These are phyloP conservation scores for Vespertilio murinus DNA, from an alignment of 2,797 vertebrate species.

Conservation along the genomic window DNA sequence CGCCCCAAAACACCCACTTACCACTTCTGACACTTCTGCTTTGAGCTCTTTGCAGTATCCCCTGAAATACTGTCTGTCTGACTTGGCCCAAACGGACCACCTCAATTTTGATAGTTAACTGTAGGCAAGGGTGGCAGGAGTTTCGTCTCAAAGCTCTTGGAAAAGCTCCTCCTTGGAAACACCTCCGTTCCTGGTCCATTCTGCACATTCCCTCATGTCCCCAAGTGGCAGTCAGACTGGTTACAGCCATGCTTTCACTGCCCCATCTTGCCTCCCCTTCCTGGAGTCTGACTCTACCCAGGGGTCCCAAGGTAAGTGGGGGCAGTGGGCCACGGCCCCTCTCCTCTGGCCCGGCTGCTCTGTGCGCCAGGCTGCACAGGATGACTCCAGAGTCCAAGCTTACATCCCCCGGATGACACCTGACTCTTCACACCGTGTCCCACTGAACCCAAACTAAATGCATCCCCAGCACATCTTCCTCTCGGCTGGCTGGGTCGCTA, in stretches of 20 bases:
- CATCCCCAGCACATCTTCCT: not conserved
- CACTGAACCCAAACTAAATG: not conserved
- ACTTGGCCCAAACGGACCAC: not conserved
- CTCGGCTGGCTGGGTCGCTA: not conserved
- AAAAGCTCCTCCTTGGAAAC: not conserved
- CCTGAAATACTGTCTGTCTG: not conserved
- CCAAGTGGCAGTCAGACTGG: not conserved
- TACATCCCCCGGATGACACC: rapidly evolving
- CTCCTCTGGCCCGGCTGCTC: not conserved
- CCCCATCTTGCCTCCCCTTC: not conserved
- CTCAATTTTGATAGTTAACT: not conserved
- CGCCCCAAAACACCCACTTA: not conserved
- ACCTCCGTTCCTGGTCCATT: not conserved
- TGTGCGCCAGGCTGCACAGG: not conserved
- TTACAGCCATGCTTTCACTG: not conserved
- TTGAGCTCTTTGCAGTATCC: not conserved
- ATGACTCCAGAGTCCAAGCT: not conserved
- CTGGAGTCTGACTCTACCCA: not conserved
- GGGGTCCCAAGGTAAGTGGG: not conserved
- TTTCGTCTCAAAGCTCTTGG: not conserved
- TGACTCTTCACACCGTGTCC: not conserved
- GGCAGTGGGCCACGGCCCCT: not conserved
- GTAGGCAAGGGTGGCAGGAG: not conserved
- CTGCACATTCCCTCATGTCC: not conserved
- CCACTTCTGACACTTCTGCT: not conserved